Percentiles rank a stretch among this genome's conserved stretches.
Conservation (phyloP, 2,113 vertebrate species). For the Emydura subglobosa region DNA sequence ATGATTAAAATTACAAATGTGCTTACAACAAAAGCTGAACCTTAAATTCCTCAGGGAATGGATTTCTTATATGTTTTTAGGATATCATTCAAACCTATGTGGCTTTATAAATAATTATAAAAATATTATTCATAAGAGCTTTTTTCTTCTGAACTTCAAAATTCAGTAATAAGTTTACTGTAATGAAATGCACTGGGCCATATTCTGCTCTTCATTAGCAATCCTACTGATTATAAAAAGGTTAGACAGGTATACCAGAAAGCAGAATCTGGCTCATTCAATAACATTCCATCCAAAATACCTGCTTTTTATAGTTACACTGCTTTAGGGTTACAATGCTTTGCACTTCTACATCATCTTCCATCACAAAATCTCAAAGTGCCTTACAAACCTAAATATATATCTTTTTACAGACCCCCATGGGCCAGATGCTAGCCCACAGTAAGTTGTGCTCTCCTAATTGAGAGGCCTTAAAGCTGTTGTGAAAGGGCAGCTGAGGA, state of each 20-base stretch:
- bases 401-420: not conserved
- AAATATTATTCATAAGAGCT: not conserved
- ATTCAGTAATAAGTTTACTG: not conserved
- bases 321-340: not conserved
- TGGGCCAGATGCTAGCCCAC: not conserved
- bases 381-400: not conserved
- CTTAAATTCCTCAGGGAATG: not conserved
- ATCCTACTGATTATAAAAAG: not conserved
- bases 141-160: not conserved
- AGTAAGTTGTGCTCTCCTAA: not conserved
- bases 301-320: not conserved
- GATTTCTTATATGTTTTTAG: not conserved
- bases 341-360: not conserved
- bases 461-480: not conserved
- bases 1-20: not conserved
- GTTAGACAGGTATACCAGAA: not conserved
- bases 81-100: not conserved
- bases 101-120: not conserved
- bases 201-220: not conserved
- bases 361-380: not conserved
- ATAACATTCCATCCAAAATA: not conserved
- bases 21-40: not conserved
- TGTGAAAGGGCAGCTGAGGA: not conserved
- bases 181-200: not conserved
- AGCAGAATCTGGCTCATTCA: not conserved